These are phyloP conservation scores for Colistium nudipinnis DNA, from an alignment of 2,113 vertebrate species.

Conservation along the genomic window DNA sequence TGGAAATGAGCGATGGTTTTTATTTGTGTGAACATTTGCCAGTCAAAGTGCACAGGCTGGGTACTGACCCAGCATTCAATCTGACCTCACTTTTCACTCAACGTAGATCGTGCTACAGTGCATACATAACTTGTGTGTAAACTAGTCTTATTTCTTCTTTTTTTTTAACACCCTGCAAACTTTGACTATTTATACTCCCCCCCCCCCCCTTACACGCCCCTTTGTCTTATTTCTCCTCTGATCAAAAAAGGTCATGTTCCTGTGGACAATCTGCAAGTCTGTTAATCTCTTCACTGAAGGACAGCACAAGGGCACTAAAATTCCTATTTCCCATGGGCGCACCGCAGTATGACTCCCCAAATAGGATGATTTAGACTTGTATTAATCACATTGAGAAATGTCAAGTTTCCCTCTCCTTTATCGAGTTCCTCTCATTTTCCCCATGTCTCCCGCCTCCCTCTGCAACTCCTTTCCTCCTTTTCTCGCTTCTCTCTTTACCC, in stretches of 20 bases:
- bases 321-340: conserved; percentile 62
- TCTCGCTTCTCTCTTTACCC: conserved; percentile 39
- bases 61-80: not conserved
- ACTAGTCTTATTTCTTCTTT: no score
- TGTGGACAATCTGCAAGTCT: conserved; percentile 56
- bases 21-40: not conserved
- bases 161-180: conserved; percentile 27
- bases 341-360: conserved; percentile 57
- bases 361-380: conserved; percentile 68
- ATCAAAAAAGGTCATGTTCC: conserved; percentile 55
- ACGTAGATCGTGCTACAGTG: conserved; percentile 1
- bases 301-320: conserved; percentile 73
- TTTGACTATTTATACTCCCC: conserved; percentile 14
- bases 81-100: conserved; percentile 1
- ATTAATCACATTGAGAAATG: conserved; percentile 72
- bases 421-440: conserved; percentile 19
- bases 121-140: conserved; percentile 21
- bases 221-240: conserved; percentile 14
- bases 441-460: not conserved
- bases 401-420: conserved; percentile 48
- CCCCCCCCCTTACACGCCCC: not conserved
- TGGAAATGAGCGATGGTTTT: conserved; percentile 26
- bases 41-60: not conserved
- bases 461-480: conserved; percentile 19
- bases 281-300: conserved; percentile 65